phyloP scores from a whole-genome alignment of 2,888 invertebrate genomes.

The Ophion slaviceki region DNA sequence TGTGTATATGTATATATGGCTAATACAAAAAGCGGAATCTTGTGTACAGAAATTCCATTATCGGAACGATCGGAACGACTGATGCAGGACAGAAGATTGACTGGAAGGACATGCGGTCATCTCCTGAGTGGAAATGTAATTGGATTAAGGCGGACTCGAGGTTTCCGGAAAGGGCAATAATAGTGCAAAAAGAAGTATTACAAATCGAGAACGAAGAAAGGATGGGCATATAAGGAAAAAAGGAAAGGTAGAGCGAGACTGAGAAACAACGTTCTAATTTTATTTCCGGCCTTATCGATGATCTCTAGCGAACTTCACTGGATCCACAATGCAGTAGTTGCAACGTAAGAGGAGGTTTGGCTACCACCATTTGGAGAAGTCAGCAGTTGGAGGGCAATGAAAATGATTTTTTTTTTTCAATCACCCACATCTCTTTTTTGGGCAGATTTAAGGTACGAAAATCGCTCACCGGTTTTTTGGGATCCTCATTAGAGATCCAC shows the following conservation, averaged over 20 bases:
- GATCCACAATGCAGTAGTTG: neutral
- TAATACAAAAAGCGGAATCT: constrained; percentile 39
- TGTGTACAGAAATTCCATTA: constrained; percentile 53
- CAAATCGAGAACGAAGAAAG: constrained; percentile 18
- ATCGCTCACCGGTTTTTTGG: too few relatives aligned
- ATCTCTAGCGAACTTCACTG: neutral
- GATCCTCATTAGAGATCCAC: too few relatives aligned
- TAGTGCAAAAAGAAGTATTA: constrained; percentile 23
- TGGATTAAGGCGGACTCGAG: constrained; percentile 62
- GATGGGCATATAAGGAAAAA: neutral
- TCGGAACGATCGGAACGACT: constrained; percentile 30
- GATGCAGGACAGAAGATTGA: constrained; percentile 19
- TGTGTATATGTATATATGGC: constrained; percentile 14
- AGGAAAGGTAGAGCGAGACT: neutral
- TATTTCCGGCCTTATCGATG: constrained; percentile 10
- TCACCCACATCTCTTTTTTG: too few relatives aligned
- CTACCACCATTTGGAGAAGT: too few relatives aligned
- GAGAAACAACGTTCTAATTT: constrained; percentile 32
- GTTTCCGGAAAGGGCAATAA: constrained; percentile 31
- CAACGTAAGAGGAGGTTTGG: neutral
- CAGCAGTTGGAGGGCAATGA: too few relatives aligned
- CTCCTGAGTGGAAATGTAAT: constrained; percentile 64
- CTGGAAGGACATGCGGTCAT: constrained; percentile 57
- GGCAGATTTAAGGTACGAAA: too few relatives aligned
- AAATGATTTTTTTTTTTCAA: too few relatives aligned